A percentile compares a stretch with the other conserved stretches of the same genome.
phyloP scores from a whole-genome alignment of 2,797 vertebrate genomes.

The Pogonophryne albipinna region DNA sequence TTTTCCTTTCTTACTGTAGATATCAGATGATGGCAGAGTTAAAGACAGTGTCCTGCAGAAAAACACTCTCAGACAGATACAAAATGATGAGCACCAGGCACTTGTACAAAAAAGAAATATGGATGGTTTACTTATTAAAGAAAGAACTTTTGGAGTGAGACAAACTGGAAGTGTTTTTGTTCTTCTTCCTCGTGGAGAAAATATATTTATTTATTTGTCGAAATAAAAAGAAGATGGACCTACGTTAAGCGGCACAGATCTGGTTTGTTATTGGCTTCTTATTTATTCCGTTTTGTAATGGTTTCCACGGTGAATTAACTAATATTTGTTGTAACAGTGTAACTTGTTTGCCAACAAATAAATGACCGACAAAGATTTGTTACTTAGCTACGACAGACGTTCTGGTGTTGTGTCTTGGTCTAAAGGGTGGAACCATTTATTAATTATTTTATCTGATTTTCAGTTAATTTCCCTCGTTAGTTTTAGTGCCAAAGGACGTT shows the following conservation, averaged over 20 bases:
- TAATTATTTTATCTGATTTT: conserved; percentile 36
- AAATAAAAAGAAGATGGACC: conserved; percentile 76
- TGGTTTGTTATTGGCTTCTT: conserved; percentile 87
- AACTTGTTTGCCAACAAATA: conserved; percentile 98
- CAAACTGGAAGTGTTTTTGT: conserved; percentile 77
- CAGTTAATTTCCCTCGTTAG: conserved; percentile 63
- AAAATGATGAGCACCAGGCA: conserved; percentile 81
- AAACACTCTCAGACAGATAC: conserved; percentile 63
- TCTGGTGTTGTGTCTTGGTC: conserved; percentile 72
- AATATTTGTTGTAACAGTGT: conserved; percentile 99
- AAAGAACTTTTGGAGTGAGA: conserved; percentile 88
- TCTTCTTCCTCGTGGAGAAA: conserved; percentile 82
- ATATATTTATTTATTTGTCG: conserved; percentile 91
- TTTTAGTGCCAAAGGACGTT: conserved; percentile 68
- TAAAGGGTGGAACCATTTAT: conserved; percentile 36
- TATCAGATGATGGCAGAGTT: conserved; percentile 58
- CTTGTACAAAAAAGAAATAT: conserved; percentile 82
- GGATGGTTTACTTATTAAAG: conserved; percentile 84
- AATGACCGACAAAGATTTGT: conserved; percentile 93
- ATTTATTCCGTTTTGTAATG: conserved; percentile 94
- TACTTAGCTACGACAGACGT: conserved; percentile 74
- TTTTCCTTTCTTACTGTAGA: conserved; percentile 79
- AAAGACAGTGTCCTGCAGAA: conserved; percentile 55
- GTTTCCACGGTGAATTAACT: conserved; percentile 92
- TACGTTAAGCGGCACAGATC: conserved; percentile 85